Evolutionary conservation across 2,797 vertebrate genomes (phyloP).

Genomic region (Clamator glandarius): DNA sequence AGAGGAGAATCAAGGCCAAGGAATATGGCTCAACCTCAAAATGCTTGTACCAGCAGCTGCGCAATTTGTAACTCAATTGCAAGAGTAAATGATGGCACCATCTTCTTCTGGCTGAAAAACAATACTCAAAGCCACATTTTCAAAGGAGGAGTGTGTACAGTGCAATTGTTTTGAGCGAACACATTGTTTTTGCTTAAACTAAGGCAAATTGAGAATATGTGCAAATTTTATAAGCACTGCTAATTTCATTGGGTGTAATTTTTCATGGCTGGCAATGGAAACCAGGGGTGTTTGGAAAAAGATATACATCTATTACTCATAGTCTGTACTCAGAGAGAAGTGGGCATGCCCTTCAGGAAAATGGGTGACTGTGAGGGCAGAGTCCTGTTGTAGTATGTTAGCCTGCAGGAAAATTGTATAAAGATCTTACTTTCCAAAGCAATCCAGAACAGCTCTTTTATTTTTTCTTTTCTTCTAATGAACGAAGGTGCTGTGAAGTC

Average conservation of each 20-base stretch:
- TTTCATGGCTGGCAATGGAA: background rate
- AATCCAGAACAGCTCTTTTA: background rate
- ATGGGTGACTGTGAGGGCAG: background rate
- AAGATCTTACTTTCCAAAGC: background rate
- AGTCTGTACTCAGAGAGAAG: background rate
- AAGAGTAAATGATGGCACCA: background rate
- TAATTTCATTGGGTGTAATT: background rate
- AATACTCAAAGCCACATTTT: background rate
- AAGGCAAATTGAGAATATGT: background rate
- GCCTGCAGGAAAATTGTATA: background rate
- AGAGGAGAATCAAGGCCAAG: background rate
- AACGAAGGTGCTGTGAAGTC: conserved; percentile 25
- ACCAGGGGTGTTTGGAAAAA: background rate
- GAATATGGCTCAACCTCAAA: background rate
- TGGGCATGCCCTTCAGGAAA: background rate
- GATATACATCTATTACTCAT: background rate
- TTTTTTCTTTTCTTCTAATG: background rate
- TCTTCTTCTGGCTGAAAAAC: background rate
- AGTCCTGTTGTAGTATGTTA: background rate
- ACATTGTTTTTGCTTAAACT: background rate
- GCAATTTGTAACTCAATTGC: background rate
- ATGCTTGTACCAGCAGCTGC: background rate
- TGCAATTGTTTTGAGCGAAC: background rate
- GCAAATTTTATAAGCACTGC: background rate
- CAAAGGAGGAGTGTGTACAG: background rate